Evolutionary conservation across 2,113 vertebrate genomes (phyloP).

Genomic region (Ophthalmolycus amberensis): DNA sequence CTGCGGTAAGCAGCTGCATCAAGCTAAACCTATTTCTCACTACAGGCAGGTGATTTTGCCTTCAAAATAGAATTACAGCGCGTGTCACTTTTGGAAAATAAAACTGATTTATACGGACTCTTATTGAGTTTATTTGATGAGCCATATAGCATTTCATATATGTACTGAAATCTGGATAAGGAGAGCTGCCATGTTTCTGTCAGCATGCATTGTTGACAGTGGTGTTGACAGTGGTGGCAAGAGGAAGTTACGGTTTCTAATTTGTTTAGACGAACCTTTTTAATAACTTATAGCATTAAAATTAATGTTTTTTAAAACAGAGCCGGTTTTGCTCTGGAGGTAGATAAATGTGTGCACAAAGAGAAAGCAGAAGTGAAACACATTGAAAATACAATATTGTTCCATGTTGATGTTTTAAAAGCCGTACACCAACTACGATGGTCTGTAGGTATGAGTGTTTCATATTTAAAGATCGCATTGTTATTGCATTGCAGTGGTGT

Average conservation of each 20-base stretch:
- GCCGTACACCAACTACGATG: not conserved
- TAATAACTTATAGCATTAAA: not conserved
- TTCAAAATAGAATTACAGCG: constrained; percentile 36
- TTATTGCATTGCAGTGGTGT: not conserved
- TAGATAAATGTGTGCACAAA: not conserved
- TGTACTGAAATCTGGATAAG: not conserved
- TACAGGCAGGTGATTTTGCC: accelerated
- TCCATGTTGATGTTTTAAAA: not conserved
- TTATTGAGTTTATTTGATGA: not conserved
- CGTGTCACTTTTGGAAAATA: too few relatives aligned
- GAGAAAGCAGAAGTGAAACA: not conserved
- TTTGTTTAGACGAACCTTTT: not conserved
- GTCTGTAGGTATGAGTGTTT: not conserved
- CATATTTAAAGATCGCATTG: not conserved
- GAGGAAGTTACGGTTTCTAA: not conserved
- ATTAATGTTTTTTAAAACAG: not conserved
- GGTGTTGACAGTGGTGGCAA: too few relatives aligned
- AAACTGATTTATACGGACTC: not conserved
- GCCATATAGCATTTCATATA: not conserved
- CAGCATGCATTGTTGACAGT: not conserved
- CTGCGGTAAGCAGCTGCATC: constrained; percentile 77
- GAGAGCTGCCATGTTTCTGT: not conserved
- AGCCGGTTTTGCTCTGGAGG: not conserved
- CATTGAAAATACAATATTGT: not conserved
- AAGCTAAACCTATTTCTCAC: not conserved